These are phyloP conservation scores for Crocallis elinguaria DNA, from an alignment of 2,888 invertebrate genomes.

Conservation along the genomic window DNA sequence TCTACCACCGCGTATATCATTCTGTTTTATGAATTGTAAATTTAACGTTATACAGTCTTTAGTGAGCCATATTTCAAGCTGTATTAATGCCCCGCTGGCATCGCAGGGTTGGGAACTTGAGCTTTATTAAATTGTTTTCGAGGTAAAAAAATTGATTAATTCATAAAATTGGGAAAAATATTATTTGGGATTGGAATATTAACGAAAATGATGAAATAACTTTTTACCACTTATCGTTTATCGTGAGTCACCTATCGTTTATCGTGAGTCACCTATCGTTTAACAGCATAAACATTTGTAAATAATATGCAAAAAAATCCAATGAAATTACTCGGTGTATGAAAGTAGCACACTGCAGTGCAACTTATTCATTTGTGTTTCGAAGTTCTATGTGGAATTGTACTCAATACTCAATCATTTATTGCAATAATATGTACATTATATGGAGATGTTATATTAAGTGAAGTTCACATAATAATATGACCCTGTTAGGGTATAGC, in stretches of 20 bases:
- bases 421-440: too few species aligned
- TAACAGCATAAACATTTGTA: not conserved
- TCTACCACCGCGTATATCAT: constrained; percentile 73
- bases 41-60: constrained; percentile 82
- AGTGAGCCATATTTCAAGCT: constrained; percentile 77
- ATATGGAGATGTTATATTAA: too few species aligned
- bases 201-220: too few species aligned
- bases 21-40: constrained; percentile 83
- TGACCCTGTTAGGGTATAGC: too few species aligned
- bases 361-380: too few species aligned
- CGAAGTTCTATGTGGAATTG: too few species aligned
- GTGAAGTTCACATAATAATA: too few species aligned
- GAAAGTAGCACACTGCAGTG: too few species aligned
- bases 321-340: too few species aligned
- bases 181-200: not conserved
- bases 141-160: constrained; percentile 22
- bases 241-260: too few species aligned
- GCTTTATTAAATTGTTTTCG: constrained; percentile 27
- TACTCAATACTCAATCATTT: too few species aligned
- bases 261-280: not conserved
- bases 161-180: not conserved
- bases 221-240: too few species aligned
- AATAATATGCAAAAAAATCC: not conserved
- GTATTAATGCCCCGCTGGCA: constrained; percentile 68
- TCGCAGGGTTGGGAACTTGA: constrained; percentile 61